Base-by-base conservation (phyloP, 2,113 vertebrate genomes). In the Brevimyrus niger region DNA sequence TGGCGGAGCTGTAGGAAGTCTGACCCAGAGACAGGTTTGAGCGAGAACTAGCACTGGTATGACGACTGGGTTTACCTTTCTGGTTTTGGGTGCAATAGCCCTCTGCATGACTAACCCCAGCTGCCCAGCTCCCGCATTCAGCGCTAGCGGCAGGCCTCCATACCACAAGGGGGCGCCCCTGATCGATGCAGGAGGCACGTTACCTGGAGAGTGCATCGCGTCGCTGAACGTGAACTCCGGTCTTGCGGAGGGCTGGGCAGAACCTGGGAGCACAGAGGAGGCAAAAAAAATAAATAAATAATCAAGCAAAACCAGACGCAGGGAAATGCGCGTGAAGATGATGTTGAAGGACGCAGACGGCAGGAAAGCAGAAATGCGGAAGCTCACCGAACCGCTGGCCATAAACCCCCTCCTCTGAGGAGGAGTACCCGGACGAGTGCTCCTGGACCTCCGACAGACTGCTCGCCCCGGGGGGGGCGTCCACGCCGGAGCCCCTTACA, bases 401-500 rank as follows among this genome's bases (percentile, higher is more conserved):
- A 42, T 27, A 84, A 13, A 55, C 80, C 0, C 38, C 88, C n/a
- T 92, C 94, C 89, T 95, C 95, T 0, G 93, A 94, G 10, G 95
- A 95, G 0, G 94, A 95, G 91, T 95, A 95, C 47, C 95, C 95
- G 0, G 95, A 95, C 91, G 88, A 89, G 21, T 89, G 88, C 21
- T 44, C 88, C 1, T 89, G 88, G 48, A 84, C 50, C 4, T 89
- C 88, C 4, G 48, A 23, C 3, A 15, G 53, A n/a, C 35, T n/a
- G 73, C 48, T 46, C 31, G 21, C 38, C 73, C 50, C 23, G 1
- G 48, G n/a, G 23, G 23, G 9, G 13, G 6, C 35, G 21, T 58
- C 73, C 10, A 42, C 38, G 21, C 31, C 1, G 65, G 58, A 35
- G 27, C 23, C 50, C 46, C 44, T 76, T 9, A 35, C 44, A 13